Evolutionary conservation across 2,113 vertebrate species (phyloP).

Genomic region (Paratilapia polleni): DNA sequence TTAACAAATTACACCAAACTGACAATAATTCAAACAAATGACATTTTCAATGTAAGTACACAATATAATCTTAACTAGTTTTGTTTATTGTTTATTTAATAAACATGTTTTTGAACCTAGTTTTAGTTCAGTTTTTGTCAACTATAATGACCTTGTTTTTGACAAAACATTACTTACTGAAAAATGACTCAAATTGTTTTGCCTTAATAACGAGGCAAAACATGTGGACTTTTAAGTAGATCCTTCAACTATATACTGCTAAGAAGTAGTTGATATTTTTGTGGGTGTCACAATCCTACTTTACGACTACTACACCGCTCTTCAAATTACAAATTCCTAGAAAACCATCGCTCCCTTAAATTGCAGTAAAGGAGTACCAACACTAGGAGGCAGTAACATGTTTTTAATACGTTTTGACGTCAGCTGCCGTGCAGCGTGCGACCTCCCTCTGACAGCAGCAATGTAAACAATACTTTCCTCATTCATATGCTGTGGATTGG

Average conservation of each 20-base stretch:
- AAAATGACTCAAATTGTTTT: background rate
- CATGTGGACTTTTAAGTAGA: background rate
- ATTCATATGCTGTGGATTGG: background rate
- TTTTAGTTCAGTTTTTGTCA: background rate
- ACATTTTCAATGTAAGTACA: background rate
- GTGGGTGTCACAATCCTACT: background rate
- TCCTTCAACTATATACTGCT: fast-evolving
- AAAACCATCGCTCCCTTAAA: background rate
- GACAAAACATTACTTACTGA: background rate
- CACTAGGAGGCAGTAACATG: conserved; percentile 44
- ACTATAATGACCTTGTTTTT: background rate
- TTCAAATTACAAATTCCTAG: background rate
- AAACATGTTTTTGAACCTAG: too few species aligned
- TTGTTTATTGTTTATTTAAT: background rate
- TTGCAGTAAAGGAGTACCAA: background rate
- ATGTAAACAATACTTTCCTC: conserved; percentile 58
- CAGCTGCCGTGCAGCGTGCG: background rate
- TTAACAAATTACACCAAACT: background rate
- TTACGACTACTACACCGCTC: background rate
- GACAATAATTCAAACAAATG: background rate
- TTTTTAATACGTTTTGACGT: conserved; percentile 2
- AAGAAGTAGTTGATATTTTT: background rate
- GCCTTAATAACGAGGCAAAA: background rate
- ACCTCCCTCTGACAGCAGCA: background rate
- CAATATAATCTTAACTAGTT: background rate